Evolutionary conservation across 2,888 invertebrate genomes (phyloP).

Genomic region (Parnassius mnemosyne): DNA sequence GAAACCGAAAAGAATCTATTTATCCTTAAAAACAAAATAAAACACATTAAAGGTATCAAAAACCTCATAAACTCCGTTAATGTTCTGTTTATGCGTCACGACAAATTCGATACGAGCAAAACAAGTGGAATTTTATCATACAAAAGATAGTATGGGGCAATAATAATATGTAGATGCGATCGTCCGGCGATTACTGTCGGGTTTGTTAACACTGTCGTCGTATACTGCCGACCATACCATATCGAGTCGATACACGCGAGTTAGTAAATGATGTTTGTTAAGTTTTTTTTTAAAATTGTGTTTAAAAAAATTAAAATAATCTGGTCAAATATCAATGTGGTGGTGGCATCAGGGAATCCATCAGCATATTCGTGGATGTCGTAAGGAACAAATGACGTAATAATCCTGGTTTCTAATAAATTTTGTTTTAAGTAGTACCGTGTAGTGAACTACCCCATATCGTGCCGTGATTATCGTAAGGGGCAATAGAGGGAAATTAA

Average conservation of each 20-base stretch:
- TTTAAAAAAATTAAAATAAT: too few relatives aligned
- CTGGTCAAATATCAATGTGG: too few relatives aligned
- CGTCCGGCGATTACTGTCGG: slow-evolving; percentile 31
- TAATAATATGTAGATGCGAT: slow-evolving; percentile 38
- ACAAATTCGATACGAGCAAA: slow-evolving; percentile 21
- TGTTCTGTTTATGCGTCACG: slow-evolving; percentile 16
- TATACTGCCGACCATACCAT: neutral
- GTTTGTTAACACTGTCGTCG: slow-evolving; percentile 34
- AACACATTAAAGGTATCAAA: slow-evolving; percentile 12
- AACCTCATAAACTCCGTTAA: slow-evolving; percentile 20
- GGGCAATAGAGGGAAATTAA: too few relatives aligned
- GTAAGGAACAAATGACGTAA: too few relatives aligned
- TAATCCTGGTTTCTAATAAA: too few relatives aligned
- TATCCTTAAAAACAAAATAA: slow-evolving; percentile 7
- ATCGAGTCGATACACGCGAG: neutral
- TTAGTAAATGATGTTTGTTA: neutral
- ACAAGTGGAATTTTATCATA: slow-evolving; percentile 35
- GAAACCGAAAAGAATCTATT: neutral
- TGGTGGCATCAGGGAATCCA: too few relatives aligned
- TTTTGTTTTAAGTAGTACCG: too few relatives aligned
- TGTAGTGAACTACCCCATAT: too few relatives aligned
- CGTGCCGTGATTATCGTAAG: too few relatives aligned
- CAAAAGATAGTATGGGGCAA: slow-evolving; percentile 36
- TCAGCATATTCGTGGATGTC: too few relatives aligned
- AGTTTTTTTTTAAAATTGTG: too few relatives aligned